A percentile compares a stretch with the other conserved stretches of the same genome.
Evolutionary conservation across 1,140 invertebrate species (phyloP).

Genomic region (Brachionus rotundiformis): DNA sequence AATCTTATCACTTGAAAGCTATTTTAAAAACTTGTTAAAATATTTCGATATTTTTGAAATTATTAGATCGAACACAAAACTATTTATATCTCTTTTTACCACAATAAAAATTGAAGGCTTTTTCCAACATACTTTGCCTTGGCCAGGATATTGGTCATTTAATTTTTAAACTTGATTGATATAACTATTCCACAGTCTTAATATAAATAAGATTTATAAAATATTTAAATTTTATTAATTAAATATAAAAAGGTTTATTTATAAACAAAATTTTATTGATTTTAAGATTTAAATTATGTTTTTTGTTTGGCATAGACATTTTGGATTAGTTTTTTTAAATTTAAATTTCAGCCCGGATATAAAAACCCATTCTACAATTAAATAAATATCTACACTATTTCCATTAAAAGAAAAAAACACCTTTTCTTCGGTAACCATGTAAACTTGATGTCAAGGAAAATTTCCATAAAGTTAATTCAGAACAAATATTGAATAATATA

Average conservation of each 20-base stretch:
- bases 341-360: neutral
- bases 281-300: neutral
- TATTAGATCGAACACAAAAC: too few species aligned
- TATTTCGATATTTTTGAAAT: too few species aligned
- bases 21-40: too few species aligned
- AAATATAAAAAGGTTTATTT: neutral
- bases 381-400: neutral
- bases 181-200: too few species aligned
- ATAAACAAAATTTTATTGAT: neutral
- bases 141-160: too few species aligned
- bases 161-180: too few species aligned
- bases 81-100: too few species aligned
- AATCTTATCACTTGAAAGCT: too few species aligned
- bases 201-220: too few species aligned
- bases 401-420: neutral
- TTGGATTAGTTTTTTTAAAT: neutral
- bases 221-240: neutral
- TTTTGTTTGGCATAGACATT: neutral
- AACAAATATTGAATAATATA: slow-evolving; percentile 29
- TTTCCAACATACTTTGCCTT: too few species aligned
- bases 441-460: slow-evolving; percentile 42
- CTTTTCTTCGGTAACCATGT: slow-evolving; percentile 10
- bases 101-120: too few species aligned
- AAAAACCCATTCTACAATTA: neutral
- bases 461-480: slow-evolving; percentile 4